These are phyloP conservation scores for Tragopan temminckii DNA, from an alignment of 2,797 vertebrate genomes.

Conservation along the genomic window DNA sequence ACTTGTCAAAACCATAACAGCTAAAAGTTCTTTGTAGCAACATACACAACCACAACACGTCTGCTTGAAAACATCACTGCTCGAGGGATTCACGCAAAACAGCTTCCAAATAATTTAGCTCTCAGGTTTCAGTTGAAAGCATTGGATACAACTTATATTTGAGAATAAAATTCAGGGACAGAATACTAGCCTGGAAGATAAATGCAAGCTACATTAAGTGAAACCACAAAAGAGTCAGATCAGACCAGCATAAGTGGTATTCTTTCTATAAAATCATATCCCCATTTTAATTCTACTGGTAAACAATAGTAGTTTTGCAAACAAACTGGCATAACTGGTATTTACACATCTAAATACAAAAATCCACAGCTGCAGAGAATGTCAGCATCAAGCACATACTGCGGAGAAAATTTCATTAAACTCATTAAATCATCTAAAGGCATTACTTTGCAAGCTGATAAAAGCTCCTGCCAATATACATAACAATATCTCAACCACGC, in stretches of 20 bases:
- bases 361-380: constrained; percentile 5
- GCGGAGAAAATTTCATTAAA: background rate
- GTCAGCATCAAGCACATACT: background rate
- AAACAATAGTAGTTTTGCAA: constrained; percentile 11
- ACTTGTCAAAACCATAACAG: background rate
- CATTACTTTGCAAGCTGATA: background rate
- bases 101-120: background rate
- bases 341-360: constrained; percentile 13
- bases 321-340: background rate
- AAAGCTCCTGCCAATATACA: background rate
- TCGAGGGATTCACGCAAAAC: background rate
- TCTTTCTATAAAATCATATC: background rate
- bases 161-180: background rate
- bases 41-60: background rate
- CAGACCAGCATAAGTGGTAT: background rate
- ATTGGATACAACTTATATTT: background rate
- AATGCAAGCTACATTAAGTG: background rate
- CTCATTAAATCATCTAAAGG: background rate
- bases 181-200: background rate
- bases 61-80: background rate
- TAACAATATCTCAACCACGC: background rate
- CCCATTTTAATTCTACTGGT: background rate
- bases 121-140: constrained; percentile 3
- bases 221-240: background rate
- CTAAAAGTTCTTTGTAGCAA: background rate